These are phyloP conservation scores for Dissostichus mawsoni DNA, from an alignment of 2,113 vertebrate species.

Conservation along the genomic window DNA sequence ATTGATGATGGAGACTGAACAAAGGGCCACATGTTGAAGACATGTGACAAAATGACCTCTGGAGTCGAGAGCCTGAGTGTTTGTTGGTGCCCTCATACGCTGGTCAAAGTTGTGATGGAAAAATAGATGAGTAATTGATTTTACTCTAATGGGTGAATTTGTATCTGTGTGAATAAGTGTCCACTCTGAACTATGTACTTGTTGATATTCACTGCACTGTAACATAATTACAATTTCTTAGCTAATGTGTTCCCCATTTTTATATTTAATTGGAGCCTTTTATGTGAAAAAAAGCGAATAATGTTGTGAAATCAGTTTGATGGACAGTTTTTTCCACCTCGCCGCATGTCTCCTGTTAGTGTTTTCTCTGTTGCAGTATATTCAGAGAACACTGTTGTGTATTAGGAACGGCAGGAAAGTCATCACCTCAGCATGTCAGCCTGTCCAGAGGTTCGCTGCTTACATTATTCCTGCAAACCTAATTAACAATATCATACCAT, in stretches of 20 bases:
- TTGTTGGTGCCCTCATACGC: conserved; percentile 12
- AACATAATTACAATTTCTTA: conserved; percentile 9
- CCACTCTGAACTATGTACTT: background rate
- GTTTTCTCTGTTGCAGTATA: background rate
- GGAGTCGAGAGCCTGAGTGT: conserved; percentile 5
- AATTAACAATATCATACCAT: conserved; percentile 68
- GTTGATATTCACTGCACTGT: conserved; percentile 13
- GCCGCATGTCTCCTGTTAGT: background rate
- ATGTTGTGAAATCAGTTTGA: conserved; percentile 18
- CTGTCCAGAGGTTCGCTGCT: conserved; percentile 45
- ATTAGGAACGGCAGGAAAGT: conserved; percentile 45
- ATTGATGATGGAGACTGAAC: conserved; percentile 6
- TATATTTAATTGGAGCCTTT: conserved; percentile 19
- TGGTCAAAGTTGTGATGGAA: conserved; percentile 63
- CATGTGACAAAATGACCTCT: conserved; percentile 69
- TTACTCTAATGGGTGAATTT: conserved; percentile 66
- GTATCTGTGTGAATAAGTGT: conserved; percentile 10
- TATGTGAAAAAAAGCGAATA: conserved; percentile 2
- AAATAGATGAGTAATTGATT: conserved; percentile 78
- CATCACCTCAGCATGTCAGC: conserved; percentile 61
- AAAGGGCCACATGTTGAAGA: conserved; percentile 48
- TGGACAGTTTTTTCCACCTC: background rate
- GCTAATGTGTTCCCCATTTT: background rate
- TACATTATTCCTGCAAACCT: conserved; percentile 65
- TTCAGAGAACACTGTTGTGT: conserved; percentile 14